These are phyloP conservation scores for Cerastis leucographa DNA, from an alignment of 2,888 invertebrate species.

Conservation along the genomic window DNA sequence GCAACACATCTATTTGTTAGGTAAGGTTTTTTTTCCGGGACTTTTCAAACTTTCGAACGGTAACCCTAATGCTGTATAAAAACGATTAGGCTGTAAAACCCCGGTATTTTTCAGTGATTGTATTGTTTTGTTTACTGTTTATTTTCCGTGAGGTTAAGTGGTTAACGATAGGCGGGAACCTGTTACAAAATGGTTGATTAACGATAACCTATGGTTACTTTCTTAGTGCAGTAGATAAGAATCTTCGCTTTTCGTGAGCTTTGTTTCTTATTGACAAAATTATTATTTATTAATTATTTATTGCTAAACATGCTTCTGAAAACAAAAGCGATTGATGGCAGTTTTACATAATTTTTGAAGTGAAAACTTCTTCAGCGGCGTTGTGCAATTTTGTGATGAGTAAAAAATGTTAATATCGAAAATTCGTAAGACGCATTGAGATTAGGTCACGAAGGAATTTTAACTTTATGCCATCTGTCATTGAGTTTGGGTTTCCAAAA, in stretches of 20 bases:
- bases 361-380: too few relatives aligned
- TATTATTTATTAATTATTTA: too few relatives aligned
- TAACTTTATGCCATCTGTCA: too few relatives aligned
- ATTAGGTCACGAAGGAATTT: too few relatives aligned
- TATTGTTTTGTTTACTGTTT: constrained; percentile 43
- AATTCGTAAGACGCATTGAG: too few relatives aligned
- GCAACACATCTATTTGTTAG: not conserved
- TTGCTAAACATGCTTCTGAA: constrained; percentile 1
- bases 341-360: too few relatives aligned
- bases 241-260: constrained; percentile 8
- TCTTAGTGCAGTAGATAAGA: not conserved
- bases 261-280: not conserved
- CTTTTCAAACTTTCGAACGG: not conserved
- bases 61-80: constrained; percentile 6
- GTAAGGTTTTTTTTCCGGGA: not conserved
- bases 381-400: too few relatives aligned
- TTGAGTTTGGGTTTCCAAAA: too few relatives aligned
- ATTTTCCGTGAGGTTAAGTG: constrained; percentile 31
- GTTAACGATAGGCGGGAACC: constrained; percentile 32
- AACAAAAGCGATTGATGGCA: not conserved
- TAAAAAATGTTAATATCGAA: too few relatives aligned
- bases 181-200: constrained; percentile 38
- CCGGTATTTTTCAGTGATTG: constrained; percentile 46
- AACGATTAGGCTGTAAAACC: constrained; percentile 18
- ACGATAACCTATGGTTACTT: constrained; percentile 15